Percentiles rank a stretch among this genome's conserved stretches.
Conservation (phyloP, 2,113 vertebrate species). For the Ciconia maguari region DNA sequence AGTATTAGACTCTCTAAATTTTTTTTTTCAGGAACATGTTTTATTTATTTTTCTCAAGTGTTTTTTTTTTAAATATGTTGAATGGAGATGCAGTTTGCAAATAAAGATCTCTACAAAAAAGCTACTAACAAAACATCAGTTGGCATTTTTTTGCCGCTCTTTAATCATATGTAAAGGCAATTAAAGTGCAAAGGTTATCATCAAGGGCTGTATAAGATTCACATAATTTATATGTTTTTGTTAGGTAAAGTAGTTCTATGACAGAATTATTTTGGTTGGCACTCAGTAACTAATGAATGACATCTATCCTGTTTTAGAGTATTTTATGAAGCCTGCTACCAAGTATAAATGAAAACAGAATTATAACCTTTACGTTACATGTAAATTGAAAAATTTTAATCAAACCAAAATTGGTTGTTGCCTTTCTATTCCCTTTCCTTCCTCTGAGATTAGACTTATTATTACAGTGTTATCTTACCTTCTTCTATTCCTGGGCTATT, state of each 20-base stretch:
- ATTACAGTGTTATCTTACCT: background rate
- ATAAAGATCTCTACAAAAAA: background rate
- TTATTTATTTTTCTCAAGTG: background rate
- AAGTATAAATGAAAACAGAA: background rate
- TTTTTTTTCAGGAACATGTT: background rate
- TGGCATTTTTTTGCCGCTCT: background rate
- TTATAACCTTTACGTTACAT: background rate
- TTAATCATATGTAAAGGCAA: background rate
- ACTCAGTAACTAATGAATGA: background rate
- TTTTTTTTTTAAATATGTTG: background rate
- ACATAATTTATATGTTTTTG: background rate
- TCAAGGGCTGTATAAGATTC: background rate
- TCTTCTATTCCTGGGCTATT: background rate
- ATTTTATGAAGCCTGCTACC: background rate
- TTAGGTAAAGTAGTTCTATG: background rate
- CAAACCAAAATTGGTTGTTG: background rate
- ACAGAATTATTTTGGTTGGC: background rate
- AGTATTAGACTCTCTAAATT: background rate
- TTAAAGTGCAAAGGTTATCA: background rate
- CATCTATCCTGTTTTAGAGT: background rate
- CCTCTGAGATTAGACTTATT: background rate
- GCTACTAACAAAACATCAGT: accelerated
- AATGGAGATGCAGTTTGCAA: background rate
- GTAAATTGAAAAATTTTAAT: background rate
- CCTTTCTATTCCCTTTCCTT: background rate